Base-by-base conservation (phyloP, 2,888 invertebrate species). In the Athalia circularis region DNA sequence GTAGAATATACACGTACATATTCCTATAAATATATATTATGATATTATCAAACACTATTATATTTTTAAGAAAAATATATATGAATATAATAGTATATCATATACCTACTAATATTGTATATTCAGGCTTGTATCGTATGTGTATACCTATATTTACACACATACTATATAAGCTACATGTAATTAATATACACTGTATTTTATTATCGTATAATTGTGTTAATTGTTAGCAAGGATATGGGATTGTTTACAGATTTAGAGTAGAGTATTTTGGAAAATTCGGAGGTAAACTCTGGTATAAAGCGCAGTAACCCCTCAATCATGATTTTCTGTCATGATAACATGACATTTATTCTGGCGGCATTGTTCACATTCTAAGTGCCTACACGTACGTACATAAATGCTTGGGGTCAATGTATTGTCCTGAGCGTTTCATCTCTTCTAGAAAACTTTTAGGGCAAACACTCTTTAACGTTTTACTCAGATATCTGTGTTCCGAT, bases 41-140 rank as follows among this genome's bases (percentile, higher is more conserved):
- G 45, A 72, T 59, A 57, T 70, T 57, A 70, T 57, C 7, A 57
- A 57, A 70, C 13, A 59, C 54, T 57, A 72, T 48, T 65, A 65
- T 65, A 65, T 13, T 47, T 72, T 72, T 59, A 72, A 72, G 72
- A 72, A 59, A 52, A 15, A 13, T 29, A 45, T 43, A 45, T 72
- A 72, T 72, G 45, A 47, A 72, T 72, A 15, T 15, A 59, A 54
- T 68, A 54, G 54, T 68, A 54, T 68, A 68, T 29, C 11, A 52
- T 3, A 54, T 54, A 54, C 54, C 11, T n/a, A 54, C 54, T 47
- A 54, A 54, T 43, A 45, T 74, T 74, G 29, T 75, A 43, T 75
- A 50, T 50, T 62, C 13, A 75, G 64, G 62, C 75, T 64, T 75
- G 9, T 47, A 75, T 64, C 62, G 62, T 75, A 75, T 75, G 62